Conservation (phyloP, 2,113 vertebrate genomes). For the Eubucco bourcierii region DNA sequence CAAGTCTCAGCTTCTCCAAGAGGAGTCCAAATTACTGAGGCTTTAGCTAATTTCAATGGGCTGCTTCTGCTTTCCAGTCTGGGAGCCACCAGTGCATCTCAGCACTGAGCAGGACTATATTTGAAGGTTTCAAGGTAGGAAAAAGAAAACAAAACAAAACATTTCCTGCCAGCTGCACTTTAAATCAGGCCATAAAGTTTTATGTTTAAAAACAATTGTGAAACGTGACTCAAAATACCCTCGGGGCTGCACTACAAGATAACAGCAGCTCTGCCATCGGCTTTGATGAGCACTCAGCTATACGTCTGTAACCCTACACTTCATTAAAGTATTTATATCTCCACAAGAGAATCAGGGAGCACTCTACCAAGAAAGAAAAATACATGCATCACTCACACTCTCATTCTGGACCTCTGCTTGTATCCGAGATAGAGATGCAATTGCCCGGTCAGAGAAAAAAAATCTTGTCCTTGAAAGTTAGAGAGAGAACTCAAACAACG, state of each 20-base stretch:
- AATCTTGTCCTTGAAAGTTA: neutral
- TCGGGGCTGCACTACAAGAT: neutral
- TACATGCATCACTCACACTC: neutral
- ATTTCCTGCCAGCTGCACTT: conserved; percentile 38
- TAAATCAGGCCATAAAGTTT: conserved; percentile 34
- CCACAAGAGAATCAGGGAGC: neutral
- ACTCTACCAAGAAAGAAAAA: neutral
- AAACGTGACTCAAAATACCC: neutral
- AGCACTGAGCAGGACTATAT: neutral
- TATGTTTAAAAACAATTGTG: neutral
- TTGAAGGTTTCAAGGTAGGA: neutral
- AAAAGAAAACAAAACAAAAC: neutral
- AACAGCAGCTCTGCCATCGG: neutral
- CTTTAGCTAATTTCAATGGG: neutral
- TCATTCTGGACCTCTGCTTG: neutral
- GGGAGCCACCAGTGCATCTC: neutral
- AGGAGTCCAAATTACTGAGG: neutral
- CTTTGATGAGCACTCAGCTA: neutral
- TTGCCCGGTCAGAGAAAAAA: neutral
- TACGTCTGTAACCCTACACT: neutral
- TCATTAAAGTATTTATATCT: neutral
- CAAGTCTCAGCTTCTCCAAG: neutral
- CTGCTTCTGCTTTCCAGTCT: neutral
- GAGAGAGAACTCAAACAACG: neutral
- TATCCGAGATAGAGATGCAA: neutral